These are phyloP conservation scores for Carpatolechia fugitivella DNA, from an alignment of 2,888 invertebrate species.

Conservation along the genomic window DNA sequence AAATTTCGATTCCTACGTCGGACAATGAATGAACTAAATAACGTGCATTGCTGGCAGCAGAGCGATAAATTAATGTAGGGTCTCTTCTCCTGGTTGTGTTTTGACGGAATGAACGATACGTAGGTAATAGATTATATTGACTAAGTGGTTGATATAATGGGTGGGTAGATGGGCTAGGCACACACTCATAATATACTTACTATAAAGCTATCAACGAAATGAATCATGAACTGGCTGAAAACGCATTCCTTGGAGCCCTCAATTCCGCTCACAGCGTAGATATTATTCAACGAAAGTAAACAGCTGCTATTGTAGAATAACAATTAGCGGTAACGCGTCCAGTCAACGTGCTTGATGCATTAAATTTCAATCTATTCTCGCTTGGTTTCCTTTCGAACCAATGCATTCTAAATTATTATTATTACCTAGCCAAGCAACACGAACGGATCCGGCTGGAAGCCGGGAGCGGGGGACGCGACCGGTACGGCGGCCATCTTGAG, in stretches of 20 bases:
- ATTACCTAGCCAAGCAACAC: constrained; percentile 44
- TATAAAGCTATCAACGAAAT: constrained; percentile 38
- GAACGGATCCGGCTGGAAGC: constrained; percentile 69
- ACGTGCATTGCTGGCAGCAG: constrained; percentile 9
- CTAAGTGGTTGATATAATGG: not conserved
- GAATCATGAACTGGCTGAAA: constrained; percentile 45
- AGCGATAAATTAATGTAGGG: constrained; percentile 3
- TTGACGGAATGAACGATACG: constrained; percentile 11
- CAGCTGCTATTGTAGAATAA: constrained; percentile 70
- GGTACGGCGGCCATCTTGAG: constrained; percentile 78
- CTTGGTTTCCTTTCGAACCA: constrained; percentile 71
- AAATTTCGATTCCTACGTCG: constrained; percentile 3
- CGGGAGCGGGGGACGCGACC: constrained; percentile 57
- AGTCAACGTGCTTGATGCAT: constrained; percentile 63
- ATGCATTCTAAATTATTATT: constrained; percentile 74
- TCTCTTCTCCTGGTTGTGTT: not conserved
- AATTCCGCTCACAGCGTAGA: constrained; percentile 57
- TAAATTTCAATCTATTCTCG: constrained; percentile 76
- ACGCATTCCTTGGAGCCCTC: constrained; percentile 45
- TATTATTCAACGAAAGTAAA: constrained; percentile 75
- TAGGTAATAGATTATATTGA: constrained; percentile 6
- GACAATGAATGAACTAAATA: constrained; percentile 11
- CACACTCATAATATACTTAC: constrained; percentile 11
- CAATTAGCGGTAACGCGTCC: constrained; percentile 63
- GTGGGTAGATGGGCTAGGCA: not conserved